Evolutionary conservation across 2,113 vertebrate species (phyloP).

Genomic region (Epinephelus cyanopodus): DNA sequence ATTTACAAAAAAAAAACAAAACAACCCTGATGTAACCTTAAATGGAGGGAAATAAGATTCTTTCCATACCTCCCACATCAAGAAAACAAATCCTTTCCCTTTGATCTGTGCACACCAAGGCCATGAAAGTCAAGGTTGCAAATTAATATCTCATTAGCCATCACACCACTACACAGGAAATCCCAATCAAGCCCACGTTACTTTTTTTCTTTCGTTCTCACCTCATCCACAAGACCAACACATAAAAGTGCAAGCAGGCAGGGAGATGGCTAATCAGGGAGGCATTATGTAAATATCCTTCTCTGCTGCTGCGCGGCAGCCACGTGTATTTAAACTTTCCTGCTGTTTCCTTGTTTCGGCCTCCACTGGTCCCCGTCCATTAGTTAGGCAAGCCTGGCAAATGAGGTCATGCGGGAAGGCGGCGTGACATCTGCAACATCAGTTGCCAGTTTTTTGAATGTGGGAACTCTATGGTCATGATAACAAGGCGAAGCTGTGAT

Average conservation of each 20-base stretch:
- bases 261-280: constrained; percentile 54
- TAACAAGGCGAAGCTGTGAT: constrained; percentile 61
- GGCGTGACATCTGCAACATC: constrained; percentile 40
- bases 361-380: constrained; percentile 57
- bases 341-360: constrained; percentile 56
- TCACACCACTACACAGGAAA: constrained; percentile 45
- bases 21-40: neutral
- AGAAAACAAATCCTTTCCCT: constrained; percentile 28
- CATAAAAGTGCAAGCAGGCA: constrained; percentile 54
- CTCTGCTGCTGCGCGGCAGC: constrained; percentile 38
- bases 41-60: constrained; percentile 20
- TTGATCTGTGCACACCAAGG: constrained; percentile 47
- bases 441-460: constrained; percentile 47
- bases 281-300: constrained; percentile 74
- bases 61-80: neutral
- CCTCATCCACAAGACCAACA: constrained; percentile 40
- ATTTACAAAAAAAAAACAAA: constrained; percentile 4
- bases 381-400: constrained; percentile 49
- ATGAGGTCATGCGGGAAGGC: constrained; percentile 47
- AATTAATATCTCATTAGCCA: constrained; percentile 66
- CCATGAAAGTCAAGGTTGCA: constrained; percentile 52
- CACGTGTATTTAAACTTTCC: constrained; percentile 69
- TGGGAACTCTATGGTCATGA: constrained; percentile 27
- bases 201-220: constrained; percentile 20
- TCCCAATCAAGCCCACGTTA: constrained; percentile 17